Conservation (phyloP, 2,888 invertebrate species). For the Mythimna pallens region DNA sequence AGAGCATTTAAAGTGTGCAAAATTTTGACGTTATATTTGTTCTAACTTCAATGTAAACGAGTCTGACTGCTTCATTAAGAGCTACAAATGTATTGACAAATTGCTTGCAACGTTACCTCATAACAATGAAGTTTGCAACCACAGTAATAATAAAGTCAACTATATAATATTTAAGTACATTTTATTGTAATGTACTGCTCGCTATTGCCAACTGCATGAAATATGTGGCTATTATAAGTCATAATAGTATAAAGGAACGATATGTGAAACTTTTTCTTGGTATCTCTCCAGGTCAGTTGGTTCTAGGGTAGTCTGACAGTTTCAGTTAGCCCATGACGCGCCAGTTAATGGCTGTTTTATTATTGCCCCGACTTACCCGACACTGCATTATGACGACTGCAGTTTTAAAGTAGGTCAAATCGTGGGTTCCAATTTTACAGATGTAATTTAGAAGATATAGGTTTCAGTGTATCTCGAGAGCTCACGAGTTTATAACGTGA, state of each 20-base stretch:
- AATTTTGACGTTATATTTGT: slow-evolving; percentile 24
- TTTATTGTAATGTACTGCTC: slow-evolving; percentile 44
- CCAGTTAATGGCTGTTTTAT: slow-evolving; percentile 46
- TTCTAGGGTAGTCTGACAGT: slow-evolving; percentile 36
- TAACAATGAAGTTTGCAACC: slow-evolving; percentile 25
- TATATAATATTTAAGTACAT: slow-evolving; percentile 33
- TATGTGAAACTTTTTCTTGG: slow-evolving; percentile 50
- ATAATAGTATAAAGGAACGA: slow-evolving; percentile 45
- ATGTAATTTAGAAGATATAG: slow-evolving; percentile 32
- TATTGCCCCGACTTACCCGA: slow-evolving; percentile 49
- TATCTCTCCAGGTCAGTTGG: slow-evolving; percentile 50
- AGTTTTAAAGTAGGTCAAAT: slow-evolving; percentile 56
- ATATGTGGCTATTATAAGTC: slow-evolving; percentile 46
- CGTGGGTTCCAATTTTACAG: slow-evolving; percentile 34
- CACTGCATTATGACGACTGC: slow-evolving; percentile 78
- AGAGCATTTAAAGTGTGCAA: slow-evolving; percentile 6
- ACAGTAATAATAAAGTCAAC: slow-evolving; percentile 33
- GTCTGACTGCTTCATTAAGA: slow-evolving; percentile 45
- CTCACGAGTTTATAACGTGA: slow-evolving; percentile 12
- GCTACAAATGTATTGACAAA: slow-evolving; percentile 44
- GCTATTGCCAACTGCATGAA: slow-evolving; percentile 49
- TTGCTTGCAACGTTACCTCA: slow-evolving; percentile 38
- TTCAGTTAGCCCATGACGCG: slow-evolving; percentile 34
- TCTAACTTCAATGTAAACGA: slow-evolving; percentile 22
- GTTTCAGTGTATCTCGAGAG: slow-evolving; percentile 16